These are phyloP conservation scores for Dioctria linearis DNA, from an alignment of 2,888 invertebrate genomes.

Conservation along the genomic window DNA sequence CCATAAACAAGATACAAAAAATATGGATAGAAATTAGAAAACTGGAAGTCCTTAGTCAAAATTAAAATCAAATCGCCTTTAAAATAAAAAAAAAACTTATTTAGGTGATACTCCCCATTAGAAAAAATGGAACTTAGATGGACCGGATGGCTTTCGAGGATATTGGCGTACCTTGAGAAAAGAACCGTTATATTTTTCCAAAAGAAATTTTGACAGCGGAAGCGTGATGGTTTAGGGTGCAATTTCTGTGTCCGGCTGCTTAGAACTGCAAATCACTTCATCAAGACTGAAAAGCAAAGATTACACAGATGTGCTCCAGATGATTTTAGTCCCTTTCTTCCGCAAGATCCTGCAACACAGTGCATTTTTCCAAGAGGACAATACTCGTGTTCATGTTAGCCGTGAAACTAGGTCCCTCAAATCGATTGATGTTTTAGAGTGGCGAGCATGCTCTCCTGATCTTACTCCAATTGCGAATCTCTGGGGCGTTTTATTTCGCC, in stretches of 20 bases:
- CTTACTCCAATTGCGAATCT: slow-evolving; percentile 4
- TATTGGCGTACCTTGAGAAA: no score
- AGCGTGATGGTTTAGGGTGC: no score
- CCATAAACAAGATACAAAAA: slow-evolving; percentile 6
- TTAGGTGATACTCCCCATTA: background rate
- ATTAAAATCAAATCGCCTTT: background rate
- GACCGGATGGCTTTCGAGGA: no score
- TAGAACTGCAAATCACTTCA: no score
- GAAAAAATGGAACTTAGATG: background rate
- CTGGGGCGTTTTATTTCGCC: background rate
- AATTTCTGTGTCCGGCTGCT: no score
- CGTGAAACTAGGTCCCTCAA: slow-evolving; percentile 4
- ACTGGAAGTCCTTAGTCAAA: background rate
- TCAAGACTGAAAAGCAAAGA: no score
- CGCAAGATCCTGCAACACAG: background rate
- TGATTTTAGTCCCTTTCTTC: slow-evolving; percentile 2
- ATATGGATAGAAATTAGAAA: background rate
- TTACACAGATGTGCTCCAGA: no score
- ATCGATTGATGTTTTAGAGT: background rate
- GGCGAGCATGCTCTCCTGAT: background rate
- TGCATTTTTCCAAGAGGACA: background rate
- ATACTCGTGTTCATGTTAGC: background rate
- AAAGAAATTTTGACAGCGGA: no score
- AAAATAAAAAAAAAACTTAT: background rate
- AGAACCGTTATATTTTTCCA: no score